These are phyloP conservation scores for Zaprionus inermis DNA, from an alignment of 1,140 invertebrate genomes.

Conservation along the genomic window DNA sequence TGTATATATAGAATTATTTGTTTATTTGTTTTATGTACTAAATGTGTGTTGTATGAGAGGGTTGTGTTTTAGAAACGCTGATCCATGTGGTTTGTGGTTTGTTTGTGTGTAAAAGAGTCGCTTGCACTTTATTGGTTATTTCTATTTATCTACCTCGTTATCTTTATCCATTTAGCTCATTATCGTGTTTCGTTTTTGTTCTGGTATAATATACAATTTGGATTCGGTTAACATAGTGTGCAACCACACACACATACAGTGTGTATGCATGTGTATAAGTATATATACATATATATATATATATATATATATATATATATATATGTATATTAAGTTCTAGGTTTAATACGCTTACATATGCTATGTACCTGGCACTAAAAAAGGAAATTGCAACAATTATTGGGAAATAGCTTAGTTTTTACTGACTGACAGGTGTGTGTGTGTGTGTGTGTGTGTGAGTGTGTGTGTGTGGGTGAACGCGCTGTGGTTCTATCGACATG, in stretches of 20 bases:
- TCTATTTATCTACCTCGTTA: conserved; percentile 18
- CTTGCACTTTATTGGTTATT: conserved; percentile 46
- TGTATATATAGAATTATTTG: conserved; percentile 44
- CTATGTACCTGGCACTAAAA: conserved; percentile 63
- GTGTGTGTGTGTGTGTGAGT: conserved; percentile 31
- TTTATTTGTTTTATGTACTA: conserved; percentile 38
- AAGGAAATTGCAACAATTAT: conserved; percentile 43
- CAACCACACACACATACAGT: conserved; percentile 6
- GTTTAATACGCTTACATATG: conserved; percentile 51
- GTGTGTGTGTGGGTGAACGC: conserved; percentile 59
- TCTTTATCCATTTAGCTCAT: background rate
- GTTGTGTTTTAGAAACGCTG: conserved; percentile 64
- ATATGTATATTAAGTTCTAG: conserved; percentile 32
- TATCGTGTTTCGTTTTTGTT: conserved; percentile 40
- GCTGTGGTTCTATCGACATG: conserved; percentile 77
- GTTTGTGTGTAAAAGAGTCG: conserved; percentile 44
- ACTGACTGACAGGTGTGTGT: conserved; percentile 28
- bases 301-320: too few species aligned
- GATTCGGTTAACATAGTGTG: conserved; percentile 35
- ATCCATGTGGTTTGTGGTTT: conserved; percentile 51
- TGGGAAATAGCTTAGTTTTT: conserved; percentile 18
- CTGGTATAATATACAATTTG: conserved; percentile 60
- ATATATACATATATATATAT: conserved; percentile 17
- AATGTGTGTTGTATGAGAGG: conserved; percentile 52
- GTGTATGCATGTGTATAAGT: conserved; percentile 11